Base-by-base conservation (phyloP, 2,888 invertebrate species). In the Falcaria lacertinaria region DNA sequence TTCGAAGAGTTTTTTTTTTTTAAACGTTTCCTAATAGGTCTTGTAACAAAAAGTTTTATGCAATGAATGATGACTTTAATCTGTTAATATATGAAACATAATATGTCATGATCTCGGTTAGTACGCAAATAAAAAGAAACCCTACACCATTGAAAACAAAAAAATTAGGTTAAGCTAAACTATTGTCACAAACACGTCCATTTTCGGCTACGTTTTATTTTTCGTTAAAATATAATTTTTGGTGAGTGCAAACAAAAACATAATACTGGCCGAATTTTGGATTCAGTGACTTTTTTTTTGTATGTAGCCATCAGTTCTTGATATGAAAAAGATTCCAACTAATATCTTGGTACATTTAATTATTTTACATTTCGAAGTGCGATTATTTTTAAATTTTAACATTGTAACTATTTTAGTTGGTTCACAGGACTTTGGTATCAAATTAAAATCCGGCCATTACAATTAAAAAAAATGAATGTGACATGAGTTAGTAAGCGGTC, bases 71-170 rank as follows among this genome's bases (percentile, higher is more conserved):
- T 65, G 39, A 51, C 59, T 64, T 74, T 74, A 74, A 75, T 73
- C 43, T 52, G 68, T 74, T 72, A 75, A 68, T 66, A 57, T 28
- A 64, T 69, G 63, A 60, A 69, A 74, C 73, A 75, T 70, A 11
- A 66, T 56, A 47, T 43, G n/a, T n/a, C n/a, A n/a, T n/a, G n/a
- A n/a, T n/a, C n/a, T 37, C 15, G 22, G 63, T 69, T 68, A 72
- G 68, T 68, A 44, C 52, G 57, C 50, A 64, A 65, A 56, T 44
- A 48, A 38, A 25, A 44, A 14, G 25, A 44, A 44, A 42, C 54
- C 71, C 69, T 67, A 65, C 66, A 71, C 74, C 69, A 34, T 57
- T 52, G 52, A 48, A 60, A 50, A 54, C 43, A 53, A 49, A 52
- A 45, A 52, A 64, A 61, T 52, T 56, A 56, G 28, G 11, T 11